phyloP scores from a whole-genome alignment of 2,888 invertebrate genomes.

The Apamea epomidion region DNA sequence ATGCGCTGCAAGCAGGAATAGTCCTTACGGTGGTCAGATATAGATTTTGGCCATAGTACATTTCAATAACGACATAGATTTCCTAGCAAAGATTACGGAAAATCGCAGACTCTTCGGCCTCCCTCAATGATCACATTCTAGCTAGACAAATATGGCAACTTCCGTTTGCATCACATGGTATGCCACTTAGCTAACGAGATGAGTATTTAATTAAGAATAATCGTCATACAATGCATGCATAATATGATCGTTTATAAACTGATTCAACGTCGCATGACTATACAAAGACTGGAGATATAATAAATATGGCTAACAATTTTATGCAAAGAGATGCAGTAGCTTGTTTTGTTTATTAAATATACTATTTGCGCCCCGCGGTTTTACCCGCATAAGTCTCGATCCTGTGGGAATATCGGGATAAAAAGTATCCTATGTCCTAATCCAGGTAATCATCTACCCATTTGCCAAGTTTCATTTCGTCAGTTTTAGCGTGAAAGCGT shows the following conservation, averaged over 20 bases:
- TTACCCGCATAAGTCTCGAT: neutral
- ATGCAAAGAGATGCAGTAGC: conserved; percentile 6
- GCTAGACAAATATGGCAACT: conserved; percentile 41
- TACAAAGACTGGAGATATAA: conserved; percentile 19
- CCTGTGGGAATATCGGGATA: neutral
- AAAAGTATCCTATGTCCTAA: too few relatives aligned
- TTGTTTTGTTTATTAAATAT: conserved; percentile 21
- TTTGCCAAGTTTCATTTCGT: neutral
- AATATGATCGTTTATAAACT: conserved; percentile 44
- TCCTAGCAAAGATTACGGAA: neutral
- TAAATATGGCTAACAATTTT: conserved; percentile 22
- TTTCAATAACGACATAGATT: conserved; percentile 14
- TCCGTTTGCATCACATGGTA: conserved; percentile 28
- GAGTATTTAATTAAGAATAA: conserved; percentile 52
- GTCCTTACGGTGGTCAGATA: too few relatives aligned
- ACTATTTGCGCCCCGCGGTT: neutral
- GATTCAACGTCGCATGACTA: neutral
- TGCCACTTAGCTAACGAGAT: conserved; percentile 34
- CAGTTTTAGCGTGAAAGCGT: neutral
- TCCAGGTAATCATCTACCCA: neutral
- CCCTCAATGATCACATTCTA: conserved; percentile 12
- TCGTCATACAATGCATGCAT: conserved; percentile 47
- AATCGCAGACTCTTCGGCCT: conserved; percentile 15
- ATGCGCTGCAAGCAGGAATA: too few relatives aligned
- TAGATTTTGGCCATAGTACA: neutral